A percentile compares a stretch with the other conserved stretches of the same genome.
Conservation (phyloP, 2,888 invertebrate genomes). For the Stratiomys singularior region DNA sequence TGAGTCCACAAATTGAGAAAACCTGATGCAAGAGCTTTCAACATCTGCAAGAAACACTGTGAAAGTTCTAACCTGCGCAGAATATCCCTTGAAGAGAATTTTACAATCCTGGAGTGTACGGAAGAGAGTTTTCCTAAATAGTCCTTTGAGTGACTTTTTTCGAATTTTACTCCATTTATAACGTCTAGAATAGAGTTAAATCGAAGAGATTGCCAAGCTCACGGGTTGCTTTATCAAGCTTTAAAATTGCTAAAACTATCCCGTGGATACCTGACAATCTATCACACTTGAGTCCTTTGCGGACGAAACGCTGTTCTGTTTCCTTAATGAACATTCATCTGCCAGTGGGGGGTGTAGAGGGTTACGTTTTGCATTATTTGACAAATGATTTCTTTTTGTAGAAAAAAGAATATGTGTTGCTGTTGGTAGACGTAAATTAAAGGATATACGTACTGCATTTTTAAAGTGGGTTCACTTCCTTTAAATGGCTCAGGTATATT, state of each 20-base stretch:
- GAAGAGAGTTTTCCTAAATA: not conserved
- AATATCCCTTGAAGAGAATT: not conserved
- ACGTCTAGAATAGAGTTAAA: not conserved
- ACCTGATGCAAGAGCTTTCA: not conserved
- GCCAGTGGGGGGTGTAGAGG: not conserved
- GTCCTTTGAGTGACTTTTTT: not conserved
- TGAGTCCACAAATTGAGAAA: not conserved
- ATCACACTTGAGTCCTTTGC: not conserved
- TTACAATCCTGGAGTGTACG: not conserved
- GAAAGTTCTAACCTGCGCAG: not conserved
- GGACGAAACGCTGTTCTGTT: not conserved
- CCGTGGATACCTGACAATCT: not conserved
- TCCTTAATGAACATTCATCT: slow-evolving; percentile 11
- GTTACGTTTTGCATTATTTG: slow-evolving; percentile 16
- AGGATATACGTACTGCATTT: too few species aligned
- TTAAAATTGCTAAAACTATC: not conserved
- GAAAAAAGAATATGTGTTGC: not conserved
- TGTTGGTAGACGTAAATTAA: not conserved
- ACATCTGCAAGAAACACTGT: not conserved
- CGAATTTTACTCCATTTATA: not conserved
- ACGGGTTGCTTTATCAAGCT: not conserved
- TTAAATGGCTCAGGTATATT: too few species aligned
- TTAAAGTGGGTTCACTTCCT: too few species aligned
- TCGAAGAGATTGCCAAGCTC: not conserved
- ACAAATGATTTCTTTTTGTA: not conserved